A percentile compares a stretch with the other conserved stretches of the same genome.
These are phyloP conservation scores for Callopanchax toddi DNA, from an alignment of 2,113 vertebrate genomes.

Conservation along the genomic window DNA sequence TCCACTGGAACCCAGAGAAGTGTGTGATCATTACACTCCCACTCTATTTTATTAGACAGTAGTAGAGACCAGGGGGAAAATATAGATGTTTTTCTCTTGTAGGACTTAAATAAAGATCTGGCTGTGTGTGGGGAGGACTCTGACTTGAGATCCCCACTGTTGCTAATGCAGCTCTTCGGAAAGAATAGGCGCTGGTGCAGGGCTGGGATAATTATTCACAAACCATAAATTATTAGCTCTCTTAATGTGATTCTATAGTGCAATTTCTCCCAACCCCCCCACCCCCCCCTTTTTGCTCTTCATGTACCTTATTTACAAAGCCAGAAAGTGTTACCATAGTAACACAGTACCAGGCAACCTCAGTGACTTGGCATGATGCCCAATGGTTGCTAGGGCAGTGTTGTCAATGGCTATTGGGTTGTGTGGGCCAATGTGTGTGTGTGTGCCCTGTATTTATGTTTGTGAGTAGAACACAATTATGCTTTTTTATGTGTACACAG, in stretches of 20 bases:
- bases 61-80: neutral
- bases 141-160: constrained; percentile 12
- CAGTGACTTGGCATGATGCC: constrained; percentile 80
- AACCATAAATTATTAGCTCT: constrained; percentile 63
- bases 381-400: constrained; percentile 82
- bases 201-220: constrained; percentile 34
- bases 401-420: constrained; percentile 77
- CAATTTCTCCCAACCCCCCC: constrained; percentile 49
- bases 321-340: constrained; percentile 80
- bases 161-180: constrained; percentile 35
- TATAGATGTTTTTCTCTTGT: neutral
- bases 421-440: constrained; percentile 61
- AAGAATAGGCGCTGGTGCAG: constrained; percentile 28
- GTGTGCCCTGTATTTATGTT: constrained; percentile 45
- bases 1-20: neutral
- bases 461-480: constrained; percentile 16
- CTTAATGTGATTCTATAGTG: constrained; percentile 52
- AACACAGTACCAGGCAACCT: constrained; percentile 80
- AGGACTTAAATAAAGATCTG: constrained; percentile 5
- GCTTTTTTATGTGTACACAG: constrained; percentile 5
- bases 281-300: constrained; percentile 49
- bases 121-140: constrained; percentile 3
- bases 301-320: constrained; percentile 80
- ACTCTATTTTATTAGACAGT: neutral
- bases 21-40: neutral